Percentiles rank a stretch among this genome's conserved stretches.
Evolutionary conservation across 2,797 vertebrate species (phyloP).

Genomic region (Pipistrellus pygmaeus): DNA sequence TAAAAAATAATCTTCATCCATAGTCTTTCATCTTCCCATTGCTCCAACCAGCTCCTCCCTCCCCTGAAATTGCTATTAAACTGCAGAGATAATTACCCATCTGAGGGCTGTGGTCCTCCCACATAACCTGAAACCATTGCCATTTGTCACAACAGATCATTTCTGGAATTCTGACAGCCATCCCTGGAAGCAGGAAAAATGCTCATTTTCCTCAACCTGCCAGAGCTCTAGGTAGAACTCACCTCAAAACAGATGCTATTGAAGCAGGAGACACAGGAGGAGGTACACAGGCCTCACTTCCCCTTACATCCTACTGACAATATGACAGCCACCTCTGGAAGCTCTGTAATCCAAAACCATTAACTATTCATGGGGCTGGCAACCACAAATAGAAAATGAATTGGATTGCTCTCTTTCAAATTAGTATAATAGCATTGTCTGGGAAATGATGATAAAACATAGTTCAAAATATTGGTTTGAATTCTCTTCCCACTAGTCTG

Average conservation of each 20-base stretch:
- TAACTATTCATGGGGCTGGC: constrained; percentile 81
- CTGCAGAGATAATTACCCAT: constrained; percentile 27
- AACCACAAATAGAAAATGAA: constrained; percentile 81
- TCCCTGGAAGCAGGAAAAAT: constrained; percentile 72
- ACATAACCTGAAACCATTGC: constrained; percentile 67
- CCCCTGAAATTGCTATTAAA: constrained; percentile 22
- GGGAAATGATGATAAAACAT: constrained; percentile 70
- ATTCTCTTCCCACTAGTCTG: constrained; percentile 75
- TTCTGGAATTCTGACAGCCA: constrained; percentile 62
- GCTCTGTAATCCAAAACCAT: constrained; percentile 69
- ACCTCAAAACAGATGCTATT: constrained; percentile 79
- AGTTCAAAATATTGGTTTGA: constrained; percentile 71
- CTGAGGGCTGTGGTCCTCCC: background rate
- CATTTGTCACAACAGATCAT: constrained; percentile 75
- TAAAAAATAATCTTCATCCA: constrained; percentile 59
- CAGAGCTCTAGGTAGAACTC: constrained; percentile 61
- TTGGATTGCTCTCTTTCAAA: constrained; percentile 72
- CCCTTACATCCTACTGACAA: constrained; percentile 56
- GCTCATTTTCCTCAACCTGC: constrained; percentile 72
- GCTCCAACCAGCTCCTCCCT: background rate
- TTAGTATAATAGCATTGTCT: constrained; percentile 77
- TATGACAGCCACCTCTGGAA: constrained; percentile 67
- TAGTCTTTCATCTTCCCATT: constrained; percentile 17
- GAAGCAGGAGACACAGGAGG: constrained; percentile 66
- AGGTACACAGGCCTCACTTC: constrained; percentile 38